Base-by-base conservation (phyloP, 2,888 invertebrate genomes). In the Agelastica alni region DNA sequence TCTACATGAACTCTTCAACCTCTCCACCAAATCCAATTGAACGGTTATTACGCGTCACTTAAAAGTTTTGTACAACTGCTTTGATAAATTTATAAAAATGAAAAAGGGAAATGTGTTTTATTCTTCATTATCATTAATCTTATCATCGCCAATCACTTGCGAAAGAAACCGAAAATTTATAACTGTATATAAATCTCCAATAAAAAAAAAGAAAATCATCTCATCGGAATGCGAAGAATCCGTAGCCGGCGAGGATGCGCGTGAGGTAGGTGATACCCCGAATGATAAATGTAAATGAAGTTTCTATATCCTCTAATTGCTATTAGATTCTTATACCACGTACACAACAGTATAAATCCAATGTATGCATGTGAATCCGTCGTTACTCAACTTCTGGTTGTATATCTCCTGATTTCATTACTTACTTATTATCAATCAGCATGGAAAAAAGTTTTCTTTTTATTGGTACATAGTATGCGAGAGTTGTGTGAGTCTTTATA, bases 1-100 rank as follows among this genome's bases (percentile, higher is more conserved):
- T 64, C 63, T 63, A 52, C 56, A 56, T 56, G 58, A 57, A 57
- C 55, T 58, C 44, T 51, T 56, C 52, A 46, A 55, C 46, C 43
- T 51, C 18, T 20, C 22, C n/a, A n/a, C n/a, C n/a, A n/a, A n/a
- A n/a, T n/a, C n/a, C n/a, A n/a, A n/a, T n/a, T n/a, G n/a, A n/a
- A n/a, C n/a, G n/a, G n/a, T n/a, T n/a, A n/a, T n/a, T n/a, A n/a
- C n/a, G n/a, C n/a, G n/a, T n/a, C n/a, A n/a, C n/a, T n/a, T n/a
- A n/a, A n/a, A n/a, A n/a, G n/a, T n/a, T n/a, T n/a, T n/a, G n/a
- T n/a, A n/a, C n/a, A n/a, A n/a, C n/a, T n/a, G n/a, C n/a, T n/a
- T n/a, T n/a, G n/a, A n/a, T n/a, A n/a, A n/a, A n/a, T n/a, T n/a
- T n/a, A n/a, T n/a, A n/a, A n/a, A n/a, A n/a, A n/a, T n/a, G n/a